A percentile compares a stretch with the other conserved stretches of the same genome.
phyloP scores from a whole-genome alignment of 2,113 vertebrate genomes.

The Laticauda laticaudata region DNA sequence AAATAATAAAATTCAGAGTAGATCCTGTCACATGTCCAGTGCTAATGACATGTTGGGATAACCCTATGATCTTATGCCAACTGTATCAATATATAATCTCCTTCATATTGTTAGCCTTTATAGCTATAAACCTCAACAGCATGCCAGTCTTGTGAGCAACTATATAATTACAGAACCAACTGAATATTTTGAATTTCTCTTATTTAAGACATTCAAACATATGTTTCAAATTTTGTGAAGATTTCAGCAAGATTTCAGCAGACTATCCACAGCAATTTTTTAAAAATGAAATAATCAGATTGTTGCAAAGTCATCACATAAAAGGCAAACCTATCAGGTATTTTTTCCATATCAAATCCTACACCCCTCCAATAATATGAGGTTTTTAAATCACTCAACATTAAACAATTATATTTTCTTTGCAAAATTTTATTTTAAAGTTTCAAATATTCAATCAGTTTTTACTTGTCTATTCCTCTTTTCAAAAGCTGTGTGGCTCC shows the following conservation, averaged over 20 bases:
- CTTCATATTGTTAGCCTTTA: slow-evolving; percentile 38
- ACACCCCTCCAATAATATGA: slow-evolving; percentile 30
- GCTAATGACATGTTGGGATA: background rate
- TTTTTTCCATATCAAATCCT: slow-evolving; percentile 59
- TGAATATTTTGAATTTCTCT: slow-evolving; percentile 57
- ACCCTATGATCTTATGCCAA: background rate
- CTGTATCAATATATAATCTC: background rate
- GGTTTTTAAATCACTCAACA: slow-evolving; percentile 9
- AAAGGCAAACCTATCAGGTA: slow-evolving; percentile 24
- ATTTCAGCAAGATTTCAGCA: slow-evolving; percentile 51
- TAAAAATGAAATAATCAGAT: slow-evolving; percentile 66
- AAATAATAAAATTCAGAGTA: background rate
- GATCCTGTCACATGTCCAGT: background rate
- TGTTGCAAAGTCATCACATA: slow-evolving; percentile 42
- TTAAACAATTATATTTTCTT: background rate
- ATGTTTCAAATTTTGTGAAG: slow-evolving; percentile 63
- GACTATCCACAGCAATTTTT: slow-evolving; percentile 52
- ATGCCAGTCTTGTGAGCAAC: slow-evolving; percentile 44
- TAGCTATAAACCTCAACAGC: slow-evolving; percentile 55
- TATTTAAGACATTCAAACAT: slow-evolving; percentile 66
- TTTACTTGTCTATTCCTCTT: background rate
- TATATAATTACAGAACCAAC: slow-evolving; percentile 67
- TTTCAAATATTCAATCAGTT: slow-evolving; percentile 33
- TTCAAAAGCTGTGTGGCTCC: background rate
- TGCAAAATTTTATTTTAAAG: background rate